Evolutionary conservation across 2,888 invertebrate genomes (phyloP).

Genomic region (Uloborus plumipes): DNA sequence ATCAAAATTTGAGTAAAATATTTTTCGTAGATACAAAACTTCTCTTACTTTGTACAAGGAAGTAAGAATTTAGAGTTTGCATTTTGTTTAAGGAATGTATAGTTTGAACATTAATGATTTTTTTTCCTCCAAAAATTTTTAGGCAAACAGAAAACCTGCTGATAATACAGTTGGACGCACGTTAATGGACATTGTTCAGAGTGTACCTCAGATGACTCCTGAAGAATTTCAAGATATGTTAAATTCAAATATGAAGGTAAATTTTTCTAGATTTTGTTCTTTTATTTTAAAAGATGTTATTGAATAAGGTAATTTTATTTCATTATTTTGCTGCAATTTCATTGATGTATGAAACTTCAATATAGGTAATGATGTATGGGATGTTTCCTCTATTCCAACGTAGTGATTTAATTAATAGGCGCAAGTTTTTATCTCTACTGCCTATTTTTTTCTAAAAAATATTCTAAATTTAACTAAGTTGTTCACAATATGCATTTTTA

Average conservation of each 20-base stretch:
- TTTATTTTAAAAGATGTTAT: background rate
- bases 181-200: slow-evolving; percentile 89
- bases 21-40: no score
- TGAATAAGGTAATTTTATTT: background rate
- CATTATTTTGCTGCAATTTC: background rate
- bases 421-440: no score
- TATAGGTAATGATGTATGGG: no score
- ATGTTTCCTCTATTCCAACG: no score
- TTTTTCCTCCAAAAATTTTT: slow-evolving; percentile 18
- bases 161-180: slow-evolving; percentile 92
- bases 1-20: no score
- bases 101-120: background rate
- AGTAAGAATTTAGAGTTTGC: no score
- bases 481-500: no score
- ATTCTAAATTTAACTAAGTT: no score
- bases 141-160: slow-evolving; percentile 79
- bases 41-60: no score
- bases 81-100: background rate
- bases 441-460: no score
- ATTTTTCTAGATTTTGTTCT: background rate
- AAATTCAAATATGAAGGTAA: slow-evolving; percentile 88
- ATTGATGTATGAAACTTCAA: no score
- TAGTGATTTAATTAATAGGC: no score
- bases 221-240: slow-evolving; percentile 95
- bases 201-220: slow-evolving; percentile 89